Evolutionary conservation across 2,797 vertebrate species (phyloP).

Genomic region (Myotis pilosus): DNA sequence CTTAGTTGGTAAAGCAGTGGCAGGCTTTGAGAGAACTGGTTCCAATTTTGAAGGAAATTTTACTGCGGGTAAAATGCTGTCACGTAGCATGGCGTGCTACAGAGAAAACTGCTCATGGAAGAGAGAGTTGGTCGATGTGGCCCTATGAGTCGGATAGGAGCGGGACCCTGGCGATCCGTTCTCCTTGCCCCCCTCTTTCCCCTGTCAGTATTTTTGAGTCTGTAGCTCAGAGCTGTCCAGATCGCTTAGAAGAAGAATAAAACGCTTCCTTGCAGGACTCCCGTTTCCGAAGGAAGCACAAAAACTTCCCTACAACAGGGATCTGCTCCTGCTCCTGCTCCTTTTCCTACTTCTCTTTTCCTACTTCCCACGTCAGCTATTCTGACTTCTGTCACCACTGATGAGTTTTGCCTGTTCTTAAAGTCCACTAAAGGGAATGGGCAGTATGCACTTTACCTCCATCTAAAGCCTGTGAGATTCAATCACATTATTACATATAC

Average conservation of each 20-base stretch:
- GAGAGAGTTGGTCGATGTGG: neutral
- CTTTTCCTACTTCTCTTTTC: no score
- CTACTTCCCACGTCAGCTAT: neutral
- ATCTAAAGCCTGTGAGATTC: neutral
- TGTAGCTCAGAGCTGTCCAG: conserved; percentile 78
- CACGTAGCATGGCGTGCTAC: neutral
- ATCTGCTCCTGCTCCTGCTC: conserved; percentile 8
- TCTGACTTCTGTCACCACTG: neutral
- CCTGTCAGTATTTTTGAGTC: conserved; percentile 80
- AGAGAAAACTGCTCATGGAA: neutral
- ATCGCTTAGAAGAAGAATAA: conserved; percentile 80
- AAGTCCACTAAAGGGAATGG: neutral
- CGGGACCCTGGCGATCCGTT: conserved; percentile 80
- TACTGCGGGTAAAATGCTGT: neutral
- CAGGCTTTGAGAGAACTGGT: neutral
- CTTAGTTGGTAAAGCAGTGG: neutral
- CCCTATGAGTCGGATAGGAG: conserved; percentile 75
- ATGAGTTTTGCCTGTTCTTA: neutral
- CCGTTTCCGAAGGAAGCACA: conserved; percentile 80
- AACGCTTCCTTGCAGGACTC: conserved; percentile 77
- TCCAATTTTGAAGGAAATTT: neutral
- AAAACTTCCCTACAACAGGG: conserved; percentile 75
- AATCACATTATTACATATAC: neutral
- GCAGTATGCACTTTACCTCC: neutral
- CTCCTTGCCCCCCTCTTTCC: conserved; percentile 82